Evolutionary conservation across 1,140 invertebrate genomes (phyloP).

Genomic region (Bombus confusus): DNA sequence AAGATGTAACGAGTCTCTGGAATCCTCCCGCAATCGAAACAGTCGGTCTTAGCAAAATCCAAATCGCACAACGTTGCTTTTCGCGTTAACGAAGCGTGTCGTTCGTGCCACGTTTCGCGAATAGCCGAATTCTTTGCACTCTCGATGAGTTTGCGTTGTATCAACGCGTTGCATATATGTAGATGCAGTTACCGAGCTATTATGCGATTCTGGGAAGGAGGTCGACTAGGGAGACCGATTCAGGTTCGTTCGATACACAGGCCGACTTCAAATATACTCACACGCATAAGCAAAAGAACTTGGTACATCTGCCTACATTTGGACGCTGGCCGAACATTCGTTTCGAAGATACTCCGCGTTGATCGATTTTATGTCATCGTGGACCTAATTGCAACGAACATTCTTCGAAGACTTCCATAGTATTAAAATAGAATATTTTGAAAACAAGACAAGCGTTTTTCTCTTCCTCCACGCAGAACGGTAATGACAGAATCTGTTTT

Average conservation of each 20-base stretch:
- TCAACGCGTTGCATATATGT: background rate
- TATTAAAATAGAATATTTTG: background rate
- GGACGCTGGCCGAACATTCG: conserved; percentile 3
- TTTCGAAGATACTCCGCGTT: conserved; percentile 40
- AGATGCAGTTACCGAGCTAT: conserved; percentile 21
- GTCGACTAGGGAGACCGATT: conserved; percentile 8
- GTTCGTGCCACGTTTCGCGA: background rate
- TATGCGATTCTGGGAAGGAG: background rate
- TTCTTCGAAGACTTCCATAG: background rate
- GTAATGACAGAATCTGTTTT: background rate
- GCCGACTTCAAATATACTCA: conserved; percentile 24
- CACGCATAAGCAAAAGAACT: conserved; percentile 11
- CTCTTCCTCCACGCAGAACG: too few relatives aligned
- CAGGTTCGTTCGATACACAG: conserved; percentile 1
- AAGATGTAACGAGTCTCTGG: too few relatives aligned
- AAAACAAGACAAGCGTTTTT: background rate
- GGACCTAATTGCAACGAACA: background rate
- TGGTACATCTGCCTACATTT: conserved; percentile 28
- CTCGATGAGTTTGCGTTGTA: background rate
- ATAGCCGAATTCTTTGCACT: background rate
- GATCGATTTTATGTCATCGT: conserved; percentile 33
- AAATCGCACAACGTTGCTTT: too few relatives aligned
- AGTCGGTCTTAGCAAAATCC: too few relatives aligned
- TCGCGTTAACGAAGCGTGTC: too few relatives aligned
- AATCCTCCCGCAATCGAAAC: too few relatives aligned